Base-by-base conservation (phyloP, 2,113 vertebrate species). In the Urocolius indicus region DNA sequence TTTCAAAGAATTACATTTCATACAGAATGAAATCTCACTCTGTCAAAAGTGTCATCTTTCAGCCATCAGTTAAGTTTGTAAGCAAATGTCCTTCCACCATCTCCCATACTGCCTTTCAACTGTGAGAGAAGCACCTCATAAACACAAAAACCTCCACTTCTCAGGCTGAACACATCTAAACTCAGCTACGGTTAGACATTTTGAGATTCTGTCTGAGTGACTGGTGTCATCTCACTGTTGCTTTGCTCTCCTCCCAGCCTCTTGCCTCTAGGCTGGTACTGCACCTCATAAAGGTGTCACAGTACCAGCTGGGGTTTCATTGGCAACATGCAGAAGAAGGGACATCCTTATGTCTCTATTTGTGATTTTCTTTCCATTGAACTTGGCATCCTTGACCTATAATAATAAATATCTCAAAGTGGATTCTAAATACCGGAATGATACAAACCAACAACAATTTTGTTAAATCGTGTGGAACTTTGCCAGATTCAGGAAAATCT, bases 401-500 rank as follows among this genome's bases (percentile, higher is more conserved):
- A 65, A 46, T 63, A 88, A 77, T 43, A 77, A 71, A 85, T 43
- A 84, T 45, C 65, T 63, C 55, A 59, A 55, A 41, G 45, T 30
- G 32, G 30, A 57, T 57, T 78, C 58, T 84, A 68, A 74, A 32
- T 63, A 71, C 67, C 95, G 54, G 85, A 91, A 80, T 49, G 0
- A 81, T 81, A 75, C 23, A 16, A 24, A 86, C 32, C 48, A 71
- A 41, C 17, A 73, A 54, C 45, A 55, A 54, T 83, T 87, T 55
- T 86, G 41, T 73, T 93, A 85, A 90, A 91, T 66, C 0, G 0
- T 2, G 11, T 86, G 88, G 59, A 88, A 75, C 21, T 74, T 85
- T 52, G 88, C 52, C 87, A 97, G 87, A 59, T 29, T 77, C 13
- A 4, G 52, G 84, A 94, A 78, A 81, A 86, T 67, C 63, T 77